Conservation (phyloP, 2,888 invertebrate genomes). For the Ophion ellenae region DNA sequence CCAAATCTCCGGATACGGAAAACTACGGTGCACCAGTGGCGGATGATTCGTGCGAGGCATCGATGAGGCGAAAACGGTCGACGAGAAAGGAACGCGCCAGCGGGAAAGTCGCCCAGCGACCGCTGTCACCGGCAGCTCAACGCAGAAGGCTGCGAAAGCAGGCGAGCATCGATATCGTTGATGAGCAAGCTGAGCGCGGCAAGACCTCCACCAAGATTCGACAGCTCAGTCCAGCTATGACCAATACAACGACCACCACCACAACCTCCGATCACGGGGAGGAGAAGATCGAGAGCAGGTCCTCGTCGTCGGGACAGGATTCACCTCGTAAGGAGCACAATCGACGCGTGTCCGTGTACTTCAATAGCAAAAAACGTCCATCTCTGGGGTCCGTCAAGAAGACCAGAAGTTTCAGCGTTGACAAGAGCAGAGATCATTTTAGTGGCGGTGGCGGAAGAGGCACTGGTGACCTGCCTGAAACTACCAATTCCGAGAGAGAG, state of each 20-base stretch:
- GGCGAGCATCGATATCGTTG: constrained; percentile 67
- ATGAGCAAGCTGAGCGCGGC: constrained; percentile 67
- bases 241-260: constrained; percentile 61
- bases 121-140: constrained; percentile 68
- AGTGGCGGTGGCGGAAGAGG: constrained; percentile 34
- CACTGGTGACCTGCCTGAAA: constrained; percentile 68
- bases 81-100: constrained; percentile 59
- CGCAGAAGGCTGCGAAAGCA: constrained; percentile 75
- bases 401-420: constrained; percentile 76
- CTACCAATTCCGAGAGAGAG: constrained; percentile 86
- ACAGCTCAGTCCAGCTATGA: constrained; percentile 58
- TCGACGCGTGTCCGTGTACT: constrained; percentile 74
- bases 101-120: constrained; percentile 57
- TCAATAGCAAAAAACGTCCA: constrained; percentile 78
- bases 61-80: constrained; percentile 34
- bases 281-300: constrained; percentile 80
- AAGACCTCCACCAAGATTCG: constrained; percentile 56
- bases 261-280: constrained; percentile 70
- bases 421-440: constrained; percentile 67
- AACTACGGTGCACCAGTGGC: constrained; percentile 29
- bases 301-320: constrained; percentile 83
- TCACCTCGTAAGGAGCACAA: constrained; percentile 81
- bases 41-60: constrained; percentile 20
- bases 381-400: constrained; percentile 77
- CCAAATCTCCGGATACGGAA: constrained; percentile 56